A percentile compares a stretch with the other conserved stretches of the same genome.
Conservation (phyloP, 2,888 invertebrate species). For the Cheilosia vulpina region DNA sequence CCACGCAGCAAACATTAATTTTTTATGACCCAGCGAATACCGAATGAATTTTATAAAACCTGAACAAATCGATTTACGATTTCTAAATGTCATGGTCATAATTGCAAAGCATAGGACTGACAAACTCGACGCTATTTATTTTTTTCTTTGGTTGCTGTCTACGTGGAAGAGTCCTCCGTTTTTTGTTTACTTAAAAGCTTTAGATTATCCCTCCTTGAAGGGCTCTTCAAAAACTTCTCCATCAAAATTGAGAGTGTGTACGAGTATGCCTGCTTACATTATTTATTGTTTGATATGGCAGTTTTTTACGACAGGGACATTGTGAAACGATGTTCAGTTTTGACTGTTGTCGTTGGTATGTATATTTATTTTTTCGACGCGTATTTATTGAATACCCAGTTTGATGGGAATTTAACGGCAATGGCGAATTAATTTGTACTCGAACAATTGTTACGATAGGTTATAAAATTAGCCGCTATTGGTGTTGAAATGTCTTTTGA, state of each 20-base stretch:
- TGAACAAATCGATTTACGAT: too few species aligned
- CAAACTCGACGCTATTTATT: too few species aligned
- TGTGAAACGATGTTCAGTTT: not conserved
- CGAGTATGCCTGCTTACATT: not conserved
- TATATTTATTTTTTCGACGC: not conserved
- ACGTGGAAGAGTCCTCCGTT: not conserved
- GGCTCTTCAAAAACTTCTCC: not conserved
- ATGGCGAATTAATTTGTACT: constrained; percentile 29
- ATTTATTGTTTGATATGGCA: constrained; percentile 4
- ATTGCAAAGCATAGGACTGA: too few species aligned
- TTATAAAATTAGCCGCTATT: constrained; percentile 10
- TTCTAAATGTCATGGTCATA: too few species aligned
- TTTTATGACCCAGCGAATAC: too few species aligned
- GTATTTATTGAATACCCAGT: constrained; percentile 12
- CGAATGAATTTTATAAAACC: too few species aligned
- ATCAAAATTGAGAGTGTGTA: not conserved
- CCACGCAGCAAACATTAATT: too few species aligned
- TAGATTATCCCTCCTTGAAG: not conserved
- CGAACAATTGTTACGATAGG: constrained; percentile 29
- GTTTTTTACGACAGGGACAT: constrained; percentile 4
- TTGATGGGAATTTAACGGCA: constrained; percentile 27
- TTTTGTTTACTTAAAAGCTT: too few species aligned
- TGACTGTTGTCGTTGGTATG: not conserved
- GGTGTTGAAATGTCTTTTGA: constrained; percentile 9
- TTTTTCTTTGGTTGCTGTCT: not conserved